These are phyloP conservation scores for Poecile montanus DNA, from an alignment of 2,797 vertebrate genomes.

Conservation along the genomic window DNA sequence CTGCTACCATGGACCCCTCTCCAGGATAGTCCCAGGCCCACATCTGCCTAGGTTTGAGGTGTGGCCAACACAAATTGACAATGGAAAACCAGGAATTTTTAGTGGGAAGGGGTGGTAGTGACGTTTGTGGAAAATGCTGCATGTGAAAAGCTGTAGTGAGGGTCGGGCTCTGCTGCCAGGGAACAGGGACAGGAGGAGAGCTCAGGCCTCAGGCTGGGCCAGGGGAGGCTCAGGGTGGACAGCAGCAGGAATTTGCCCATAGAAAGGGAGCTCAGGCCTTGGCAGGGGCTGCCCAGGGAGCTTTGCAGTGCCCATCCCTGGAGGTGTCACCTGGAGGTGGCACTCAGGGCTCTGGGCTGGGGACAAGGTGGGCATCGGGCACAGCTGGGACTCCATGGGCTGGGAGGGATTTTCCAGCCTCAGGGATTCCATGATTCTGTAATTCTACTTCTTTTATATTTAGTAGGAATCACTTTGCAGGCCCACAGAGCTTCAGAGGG, in stretches of 20 bases:
- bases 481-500: not conserved
- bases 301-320: not conserved
- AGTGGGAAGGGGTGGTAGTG: not conserved
- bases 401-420: not conserved
- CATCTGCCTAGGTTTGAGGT: not conserved
- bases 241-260: accelerated
- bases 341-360: not conserved
- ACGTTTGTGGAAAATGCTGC: not conserved
- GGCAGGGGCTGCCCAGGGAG: not conserved
- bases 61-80: not conserved
- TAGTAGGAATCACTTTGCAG: not conserved
- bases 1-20: not conserved
- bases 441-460: not conserved
- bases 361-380: accelerated
- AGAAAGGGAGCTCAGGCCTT: not conserved
- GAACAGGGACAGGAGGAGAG: not conserved
- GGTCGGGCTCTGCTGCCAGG: accelerated
- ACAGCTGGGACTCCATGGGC: accelerated
- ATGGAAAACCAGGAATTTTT: not conserved
- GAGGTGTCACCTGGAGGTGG: not conserved
- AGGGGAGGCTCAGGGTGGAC: not conserved
- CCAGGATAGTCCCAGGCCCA: not conserved
- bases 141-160: not conserved
- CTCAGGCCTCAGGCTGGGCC: not conserved
- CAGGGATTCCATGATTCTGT: not conserved